phyloP scores from a whole-genome alignment of 2,113 vertebrate species.

The Bungarus multicinctus region DNA sequence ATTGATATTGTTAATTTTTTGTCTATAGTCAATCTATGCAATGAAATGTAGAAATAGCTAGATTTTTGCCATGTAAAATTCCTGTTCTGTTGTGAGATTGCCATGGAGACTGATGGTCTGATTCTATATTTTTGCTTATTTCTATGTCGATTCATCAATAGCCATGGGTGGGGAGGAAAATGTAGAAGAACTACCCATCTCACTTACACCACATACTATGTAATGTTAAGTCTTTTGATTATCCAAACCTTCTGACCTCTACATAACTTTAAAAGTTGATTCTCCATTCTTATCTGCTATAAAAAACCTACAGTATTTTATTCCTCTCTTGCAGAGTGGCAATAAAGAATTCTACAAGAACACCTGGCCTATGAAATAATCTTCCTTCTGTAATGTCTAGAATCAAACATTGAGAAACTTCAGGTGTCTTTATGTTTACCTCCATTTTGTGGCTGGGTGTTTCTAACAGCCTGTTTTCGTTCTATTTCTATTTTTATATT shows the following conservation, averaged over 20 bases:
- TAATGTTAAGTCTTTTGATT: neutral
- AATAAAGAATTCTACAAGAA: neutral
- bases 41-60: neutral
- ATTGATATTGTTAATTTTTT: neutral
- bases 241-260: neutral
- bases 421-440: neutral
- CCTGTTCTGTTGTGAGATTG: neutral
- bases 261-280: neutral
- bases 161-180: neutral
- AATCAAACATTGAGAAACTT: neutral
- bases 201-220: neutral
- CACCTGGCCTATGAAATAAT: neutral
- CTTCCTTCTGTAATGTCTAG: neutral
- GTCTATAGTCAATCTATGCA: neutral
- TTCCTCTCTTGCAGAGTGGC: neutral
- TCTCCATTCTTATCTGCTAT: neutral
- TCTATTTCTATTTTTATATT: neutral
- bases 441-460: neutral
- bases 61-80: neutral
- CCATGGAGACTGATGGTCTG: neutral
- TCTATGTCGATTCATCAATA: neutral
- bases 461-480: neutral
- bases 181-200: neutral
- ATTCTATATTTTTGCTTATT: neutral
- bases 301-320: neutral